Evolutionary conservation across 2,113 vertebrate genomes (phyloP), one percentile per base, ranked within the genome.

Genomic region (Ammodytes dubius): DNA sequence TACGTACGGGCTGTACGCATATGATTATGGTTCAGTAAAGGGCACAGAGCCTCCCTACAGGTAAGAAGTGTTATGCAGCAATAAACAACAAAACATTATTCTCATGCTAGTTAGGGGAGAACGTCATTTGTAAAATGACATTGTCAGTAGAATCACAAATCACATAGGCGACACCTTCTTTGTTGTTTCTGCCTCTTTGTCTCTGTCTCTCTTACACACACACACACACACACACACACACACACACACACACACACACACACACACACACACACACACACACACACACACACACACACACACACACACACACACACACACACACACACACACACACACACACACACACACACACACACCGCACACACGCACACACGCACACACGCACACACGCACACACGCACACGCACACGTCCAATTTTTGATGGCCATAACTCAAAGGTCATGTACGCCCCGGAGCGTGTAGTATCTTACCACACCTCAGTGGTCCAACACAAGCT

Each of bases 381-480:
- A 27, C 15, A 53, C 5, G 6, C 64, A 27, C 37, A n/a, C 72
- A 65, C 50, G 17, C 59, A 9, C 47, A 13, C 47, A 42, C 13
- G 39, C 65, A 45, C 40, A 58, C 7, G 64, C 43, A 76, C 56
- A 70, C 35, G 58, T 17, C 66, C 3, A 60, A 50, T 81, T 82
- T 86, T 70, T 82, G 84, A 83, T 35, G 82, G 80, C 90, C 85
- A 72, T 82, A 88, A 85, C 87, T 83, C 87, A 91, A 91, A 94
- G 93, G 90, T 90, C 93, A 92, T 6, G 35, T 61, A 67, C 0
- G 87, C 88, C 90, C 89, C 86, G 89, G 81, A 91, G 91, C 89
- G 75, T 88, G 84, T 79, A 82, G 89, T 87, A 89, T 91, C 90
- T 86, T 84, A 87, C 78, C 91, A 91, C 92, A 93, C 89, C 91